Evolutionary conservation across 2,888 invertebrate genomes (phyloP).

Genomic region (Helicoverpa assulta): DNA sequence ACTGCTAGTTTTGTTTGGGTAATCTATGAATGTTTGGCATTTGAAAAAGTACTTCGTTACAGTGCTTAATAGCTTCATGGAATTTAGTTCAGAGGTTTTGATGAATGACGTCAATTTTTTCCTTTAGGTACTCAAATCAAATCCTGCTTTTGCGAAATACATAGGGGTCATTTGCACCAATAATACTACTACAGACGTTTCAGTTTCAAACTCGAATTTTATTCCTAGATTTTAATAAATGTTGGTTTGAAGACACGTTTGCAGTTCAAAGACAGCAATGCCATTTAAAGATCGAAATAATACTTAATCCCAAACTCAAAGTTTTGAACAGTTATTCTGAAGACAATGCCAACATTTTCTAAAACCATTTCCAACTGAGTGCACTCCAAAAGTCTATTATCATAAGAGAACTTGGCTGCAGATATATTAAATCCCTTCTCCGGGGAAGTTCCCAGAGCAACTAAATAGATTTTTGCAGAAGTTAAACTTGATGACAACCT

Average conservation of each 20-base stretch:
- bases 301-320: conserved; percentile 31
- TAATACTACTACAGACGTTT: neutral
- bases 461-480: conserved; percentile 48
- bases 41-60: neutral
- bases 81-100: neutral
- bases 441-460: conserved; percentile 51
- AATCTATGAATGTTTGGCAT: neutral
- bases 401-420: conserved; percentile 64
- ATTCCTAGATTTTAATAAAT: neutral
- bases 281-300: conserved; percentile 22
- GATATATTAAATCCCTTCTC: conserved; percentile 64
- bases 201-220: neutral
- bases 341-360: conserved; percentile 61
- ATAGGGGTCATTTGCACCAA: too few species aligned
- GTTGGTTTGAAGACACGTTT: neutral
- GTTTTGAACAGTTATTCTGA: conserved; percentile 33
- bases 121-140: too few species aligned
- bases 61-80: neutral
- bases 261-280: conserved; percentile 6
- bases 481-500: conserved; percentile 14
- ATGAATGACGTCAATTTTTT: neutral
- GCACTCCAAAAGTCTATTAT: conserved; percentile 64
- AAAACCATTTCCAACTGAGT: conserved; percentile 60
- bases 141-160: too few species aligned
- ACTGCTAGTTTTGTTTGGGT: neutral